These are phyloP conservation scores for Naja naja DNA, from an alignment of 2,113 vertebrate species.

Conservation along the genomic window DNA sequence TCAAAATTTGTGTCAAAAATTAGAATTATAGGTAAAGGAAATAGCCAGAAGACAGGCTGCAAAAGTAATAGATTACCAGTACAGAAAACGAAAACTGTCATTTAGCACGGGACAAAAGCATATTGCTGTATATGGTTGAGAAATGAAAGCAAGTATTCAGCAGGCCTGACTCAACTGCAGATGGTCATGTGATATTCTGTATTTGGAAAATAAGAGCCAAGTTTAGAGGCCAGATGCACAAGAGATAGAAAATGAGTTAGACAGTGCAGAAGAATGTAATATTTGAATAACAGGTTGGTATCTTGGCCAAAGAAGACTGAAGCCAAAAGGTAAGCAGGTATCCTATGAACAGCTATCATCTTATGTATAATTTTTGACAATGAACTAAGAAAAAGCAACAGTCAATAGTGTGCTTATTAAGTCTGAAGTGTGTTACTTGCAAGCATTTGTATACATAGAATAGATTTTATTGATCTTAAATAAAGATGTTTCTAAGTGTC, in stretches of 20 bases:
- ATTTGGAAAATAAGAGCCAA: not conserved
- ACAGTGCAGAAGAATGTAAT: not conserved
- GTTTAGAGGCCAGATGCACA: not conserved
- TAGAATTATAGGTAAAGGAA: not conserved
- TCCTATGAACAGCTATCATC: not conserved
- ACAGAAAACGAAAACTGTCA: not conserved
- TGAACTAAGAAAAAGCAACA: not conserved
- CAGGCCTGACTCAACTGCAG: not conserved
- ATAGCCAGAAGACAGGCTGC: not conserved
- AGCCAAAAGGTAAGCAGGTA: not conserved
- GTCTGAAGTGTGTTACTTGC: rapidly evolving
- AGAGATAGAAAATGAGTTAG: not conserved
- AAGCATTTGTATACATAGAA: constrained; percentile 1
- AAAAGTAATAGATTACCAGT: not conserved
- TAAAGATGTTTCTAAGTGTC: not conserved
- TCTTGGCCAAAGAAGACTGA: not conserved
- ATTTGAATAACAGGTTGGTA: not conserved
- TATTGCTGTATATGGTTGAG: not conserved
- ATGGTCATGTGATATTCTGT: not conserved
- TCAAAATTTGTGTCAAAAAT: not conserved
- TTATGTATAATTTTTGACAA: constrained; percentile 9
- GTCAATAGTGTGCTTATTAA: not conserved
- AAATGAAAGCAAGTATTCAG: not conserved
- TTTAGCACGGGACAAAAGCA: not conserved
- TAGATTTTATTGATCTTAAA: constrained; percentile 8